Percentiles rank a stretch among this genome's conserved stretches.
These are phyloP conservation scores for Gallinago jamesoni DNA, from an alignment of 2,113 vertebrate genomes.

Conservation along the genomic window DNA sequence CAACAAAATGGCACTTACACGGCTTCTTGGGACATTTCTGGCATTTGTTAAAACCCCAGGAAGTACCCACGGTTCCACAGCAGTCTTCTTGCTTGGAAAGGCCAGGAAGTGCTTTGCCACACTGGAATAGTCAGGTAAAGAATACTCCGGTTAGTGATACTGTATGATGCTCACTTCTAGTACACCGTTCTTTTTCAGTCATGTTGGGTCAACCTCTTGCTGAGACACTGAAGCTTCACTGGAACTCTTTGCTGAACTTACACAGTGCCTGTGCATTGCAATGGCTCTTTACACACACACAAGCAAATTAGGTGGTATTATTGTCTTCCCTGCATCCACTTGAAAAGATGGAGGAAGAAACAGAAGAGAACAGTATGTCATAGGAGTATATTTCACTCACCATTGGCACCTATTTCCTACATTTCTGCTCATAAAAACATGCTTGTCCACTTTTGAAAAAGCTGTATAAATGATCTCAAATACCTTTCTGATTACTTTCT, in stretches of 20 bases:
- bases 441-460: background rate
- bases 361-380: background rate
- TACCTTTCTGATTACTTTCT: background rate
- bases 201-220: background rate
- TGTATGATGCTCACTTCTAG: background rate
- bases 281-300: background rate
- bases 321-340: background rate
- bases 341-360: background rate
- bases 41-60: slow-evolving; percentile 99
- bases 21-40: slow-evolving; percentile 94
- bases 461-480: background rate
- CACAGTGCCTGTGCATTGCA: background rate
- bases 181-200: background rate
- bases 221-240: background rate
- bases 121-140: slow-evolving; percentile 79
- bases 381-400: background rate
- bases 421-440: background rate
- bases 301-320: background rate
- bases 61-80: slow-evolving; percentile 93
- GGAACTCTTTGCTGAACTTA: background rate
- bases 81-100: slow-evolving; percentile 97
- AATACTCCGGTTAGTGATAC: slow-evolving; percentile 52
- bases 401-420: background rate
- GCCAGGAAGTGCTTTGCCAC: slow-evolving; percentile 95
- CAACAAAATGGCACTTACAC: slow-evolving; percentile 77